Percentiles rank a stretch among this genome's conserved stretches.
These are phyloP conservation scores for Asobara japonica DNA, from an alignment of 1,140 invertebrate genomes.

Conservation along the genomic window DNA sequence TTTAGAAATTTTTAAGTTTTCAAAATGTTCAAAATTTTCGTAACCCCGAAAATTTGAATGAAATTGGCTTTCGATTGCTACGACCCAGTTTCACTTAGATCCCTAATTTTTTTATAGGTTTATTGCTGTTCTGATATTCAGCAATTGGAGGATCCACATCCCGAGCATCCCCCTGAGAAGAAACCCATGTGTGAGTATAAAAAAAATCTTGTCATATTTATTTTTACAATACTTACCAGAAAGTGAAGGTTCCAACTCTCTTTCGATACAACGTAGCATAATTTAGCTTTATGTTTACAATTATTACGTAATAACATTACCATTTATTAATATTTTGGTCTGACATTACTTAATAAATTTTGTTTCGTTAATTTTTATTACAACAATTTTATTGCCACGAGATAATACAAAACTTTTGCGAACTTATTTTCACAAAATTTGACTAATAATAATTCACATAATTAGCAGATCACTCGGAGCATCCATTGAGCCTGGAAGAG, in stretches of 20 bases:
- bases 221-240: too few relatives aligned
- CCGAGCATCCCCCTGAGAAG: slow-evolving; percentile 59
- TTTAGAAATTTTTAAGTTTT: not conserved
- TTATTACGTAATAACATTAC: too few relatives aligned
- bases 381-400: too few relatives aligned
- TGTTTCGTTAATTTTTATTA: too few relatives aligned
- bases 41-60: too few relatives aligned
- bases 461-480: slow-evolving; percentile 59
- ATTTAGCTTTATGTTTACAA: too few relatives aligned
- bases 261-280: too few relatives aligned
- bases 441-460: not conserved
- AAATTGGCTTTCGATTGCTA: too few relatives aligned
- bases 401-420: too few relatives aligned
- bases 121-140: slow-evolving; percentile 62
- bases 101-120: slow-evolving; percentile 39
- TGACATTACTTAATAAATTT: not conserved
- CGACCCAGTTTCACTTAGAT: not conserved
- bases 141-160: slow-evolving; percentile 55
- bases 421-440: too few relatives aligned
- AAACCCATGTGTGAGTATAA: slow-evolving; percentile 59
- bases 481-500: slow-evolving; percentile 59
- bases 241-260: too few relatives aligned
- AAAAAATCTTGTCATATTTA: slow-evolving; percentile 10
- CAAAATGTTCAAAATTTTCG: not conserved
- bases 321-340: too few relatives aligned